Evolutionary conservation across 2,113 vertebrate genomes (phyloP).

Genomic region (Podiceps cristatus): DNA sequence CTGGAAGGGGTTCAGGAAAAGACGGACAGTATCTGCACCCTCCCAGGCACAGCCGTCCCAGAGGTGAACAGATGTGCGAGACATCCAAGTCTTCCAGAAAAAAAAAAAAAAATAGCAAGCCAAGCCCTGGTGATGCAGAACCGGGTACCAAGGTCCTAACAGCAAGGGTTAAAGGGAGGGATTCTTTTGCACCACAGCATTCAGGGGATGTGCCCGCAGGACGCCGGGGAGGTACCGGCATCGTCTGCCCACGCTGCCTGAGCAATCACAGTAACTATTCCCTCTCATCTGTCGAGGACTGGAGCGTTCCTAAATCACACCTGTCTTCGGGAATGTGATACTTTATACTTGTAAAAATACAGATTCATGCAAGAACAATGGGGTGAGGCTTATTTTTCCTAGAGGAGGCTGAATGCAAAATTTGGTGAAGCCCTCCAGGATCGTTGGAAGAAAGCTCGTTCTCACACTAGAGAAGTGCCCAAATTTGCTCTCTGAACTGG

Average conservation of each 20-base stretch:
- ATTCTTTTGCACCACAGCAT: neutral
- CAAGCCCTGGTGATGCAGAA: neutral
- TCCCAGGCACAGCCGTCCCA: constrained; percentile 28
- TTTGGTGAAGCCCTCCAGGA: neutral
- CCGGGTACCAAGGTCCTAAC: neutral
- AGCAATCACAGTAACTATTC: neutral
- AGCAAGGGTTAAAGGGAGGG: neutral
- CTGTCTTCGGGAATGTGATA: neutral
- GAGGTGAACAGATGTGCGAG: constrained; percentile 22
- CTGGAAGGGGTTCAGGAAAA: constrained; percentile 29
- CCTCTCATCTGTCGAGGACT: neutral
- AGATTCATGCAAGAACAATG: neutral
- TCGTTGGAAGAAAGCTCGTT: neutral
- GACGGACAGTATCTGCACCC: constrained; percentile 32
- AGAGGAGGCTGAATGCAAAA: neutral
- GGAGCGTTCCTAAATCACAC: constrained; percentile 12
- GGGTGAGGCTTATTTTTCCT: neutral
- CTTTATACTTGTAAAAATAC: neutral
- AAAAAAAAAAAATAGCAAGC: neutral
- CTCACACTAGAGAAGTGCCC: neutral
- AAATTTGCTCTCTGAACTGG: neutral
- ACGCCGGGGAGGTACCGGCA: neutral
- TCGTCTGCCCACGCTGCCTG: neutral
- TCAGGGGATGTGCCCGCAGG: neutral
- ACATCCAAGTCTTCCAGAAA: neutral